Base-by-base conservation (phyloP, 2,797 vertebrate species). In the Kryptolebias ocellatus region DNA sequence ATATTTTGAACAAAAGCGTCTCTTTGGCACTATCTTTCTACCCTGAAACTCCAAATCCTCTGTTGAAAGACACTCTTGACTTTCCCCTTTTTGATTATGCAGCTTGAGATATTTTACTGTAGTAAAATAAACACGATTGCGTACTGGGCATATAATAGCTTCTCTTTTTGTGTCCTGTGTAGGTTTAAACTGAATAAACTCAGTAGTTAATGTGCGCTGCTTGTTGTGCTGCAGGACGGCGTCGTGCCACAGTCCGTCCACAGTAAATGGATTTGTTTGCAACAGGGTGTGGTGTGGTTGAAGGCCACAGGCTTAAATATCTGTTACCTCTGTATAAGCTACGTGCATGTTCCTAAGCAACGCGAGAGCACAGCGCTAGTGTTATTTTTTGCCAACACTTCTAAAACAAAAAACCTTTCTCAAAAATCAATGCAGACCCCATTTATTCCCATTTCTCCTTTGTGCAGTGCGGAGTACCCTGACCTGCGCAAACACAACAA, bases 401-500 rank as follows among this genome's bases (percentile, higher is more conserved):
- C 6, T 20, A 14, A 18, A 15, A 2, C 9, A 46, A 4, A 7
- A 28, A 31, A 12, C 11, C 5, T 5, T 15, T 51, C 27, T 18
- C 15, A 63, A 52, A 59, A 37, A 78, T 70, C 28, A 55, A 0
- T 49, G 8, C n/a, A 28, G 18, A 5, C 29, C 20, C 11, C 7
- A 15, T 17, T 8, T 75, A 70, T 75, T 80, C 72, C 74, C 42
- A n/a, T 27, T 0, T 70, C 50, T 81, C 16, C 37, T 39, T 74
- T 80, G 47, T 67, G 10, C 92, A 99, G 98, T 17, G 95, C 97
- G 0, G 98, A 99, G 86, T 99, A 95, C 80, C 98, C 98, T 0
- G 97, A 99, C 87, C 93, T 99, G 79, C 93, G 96, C 81, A 97
- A 96, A 89, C 98, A 99, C 90, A 99, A 99, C 92, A 99, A 99